Base-by-base conservation (phyloP, 2,113 vertebrate species). In the Takifugu bimaculatus region DNA sequence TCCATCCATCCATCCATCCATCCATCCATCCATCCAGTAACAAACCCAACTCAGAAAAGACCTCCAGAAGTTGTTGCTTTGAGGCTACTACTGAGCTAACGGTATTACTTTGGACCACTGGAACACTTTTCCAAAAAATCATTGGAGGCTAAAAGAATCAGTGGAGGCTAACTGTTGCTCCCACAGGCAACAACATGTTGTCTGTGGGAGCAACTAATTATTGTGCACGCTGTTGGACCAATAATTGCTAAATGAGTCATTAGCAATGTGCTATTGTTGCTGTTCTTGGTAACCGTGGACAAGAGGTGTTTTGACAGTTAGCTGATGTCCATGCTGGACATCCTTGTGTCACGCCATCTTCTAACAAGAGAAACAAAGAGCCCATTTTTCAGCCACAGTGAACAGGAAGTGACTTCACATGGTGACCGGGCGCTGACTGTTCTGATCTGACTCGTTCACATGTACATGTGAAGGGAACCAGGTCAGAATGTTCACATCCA, bases 311-410 rank as follows among this genome's bases (percentile, higher is more conserved):
- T 54, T 63, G 60, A 74, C 70, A 55, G 35, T 13, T 2, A 6
- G 32, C 44, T 57, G 42, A 51, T 62, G 64, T 69, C 56, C 53
- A 54, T 20, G 25, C 47, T 63, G 70, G 50, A 80, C 63, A 60
- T 77, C 62, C 58, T 63, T 4, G 2, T 50, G 64, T 81, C 78
- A 81, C 78, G 75, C 78, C 15, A 75, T 77, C 64, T 56, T 53
- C 70, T 77, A 81, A 79, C 72, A 70, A 79, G 66, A 65, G 4
- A 15, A 56, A 81, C 78, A 81, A 74, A 71, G 78, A 26, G 20
- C n/a, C 45, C 71, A 53, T 77, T 77, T 47, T 65, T 61, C 1
- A 44, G 57, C n/a, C 4, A 0, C 7, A 52, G 39, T 13, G 12
- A 11, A 14, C 50, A 2, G 57, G 57, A 56, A 43, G 15, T 64